phyloP scores from a whole-genome alignment of 2,113 vertebrate species.

The Emydura subglobosa region DNA sequence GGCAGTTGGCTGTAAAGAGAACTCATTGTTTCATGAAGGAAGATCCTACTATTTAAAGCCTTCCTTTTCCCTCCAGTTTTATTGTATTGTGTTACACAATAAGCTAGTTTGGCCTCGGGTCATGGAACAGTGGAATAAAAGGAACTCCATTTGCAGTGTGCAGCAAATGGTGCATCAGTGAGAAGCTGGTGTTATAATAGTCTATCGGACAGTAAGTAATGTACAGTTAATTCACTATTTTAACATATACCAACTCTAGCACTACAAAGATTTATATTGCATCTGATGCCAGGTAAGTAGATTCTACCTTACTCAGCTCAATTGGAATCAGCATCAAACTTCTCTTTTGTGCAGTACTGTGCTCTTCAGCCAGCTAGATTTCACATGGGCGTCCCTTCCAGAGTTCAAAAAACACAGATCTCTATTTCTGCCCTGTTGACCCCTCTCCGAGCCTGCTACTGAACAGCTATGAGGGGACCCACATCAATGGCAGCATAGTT shows the following conservation, averaged over 20 bases:
- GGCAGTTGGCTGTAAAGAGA: background rate
- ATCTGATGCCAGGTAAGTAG: background rate
- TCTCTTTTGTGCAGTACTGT: background rate
- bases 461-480: slow-evolving; percentile 32
- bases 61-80: slow-evolving; percentile 1
- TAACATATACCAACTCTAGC: background rate
- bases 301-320: background rate
- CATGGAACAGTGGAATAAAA: slow-evolving; percentile 1
- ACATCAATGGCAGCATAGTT: slow-evolving; percentile 24
- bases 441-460: slow-evolving; percentile 18
- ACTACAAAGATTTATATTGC: background rate
- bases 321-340: background rate
- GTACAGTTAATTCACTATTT: background rate
- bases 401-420: slow-evolving; percentile 39
- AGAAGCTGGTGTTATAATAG: background rate
- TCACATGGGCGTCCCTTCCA: slow-evolving; percentile 30
- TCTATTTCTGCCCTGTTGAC: slow-evolving; percentile 24
- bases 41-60: slow-evolving; percentile 8
- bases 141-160: background rate
- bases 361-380: background rate
- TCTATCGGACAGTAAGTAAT: background rate
- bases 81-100: background rate
- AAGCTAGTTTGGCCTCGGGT: background rate
- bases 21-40: background rate
- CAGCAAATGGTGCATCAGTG: background rate